These are phyloP conservation scores for Ailurus styani DNA, from an alignment of 2,113 vertebrate species.

Conservation along the genomic window DNA sequence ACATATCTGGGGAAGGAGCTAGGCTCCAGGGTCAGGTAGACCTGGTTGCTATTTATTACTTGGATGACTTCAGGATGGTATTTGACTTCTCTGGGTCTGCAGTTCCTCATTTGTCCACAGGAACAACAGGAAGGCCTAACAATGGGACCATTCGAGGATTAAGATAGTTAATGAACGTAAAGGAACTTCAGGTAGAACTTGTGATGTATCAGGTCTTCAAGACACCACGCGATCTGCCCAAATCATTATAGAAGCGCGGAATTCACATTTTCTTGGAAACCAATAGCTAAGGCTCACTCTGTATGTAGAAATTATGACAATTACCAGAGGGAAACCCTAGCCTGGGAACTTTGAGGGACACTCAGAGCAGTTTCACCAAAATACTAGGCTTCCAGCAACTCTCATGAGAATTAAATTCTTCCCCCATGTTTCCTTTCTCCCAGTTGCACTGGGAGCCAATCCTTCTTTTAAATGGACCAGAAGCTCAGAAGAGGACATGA, in stretches of 20 bases:
- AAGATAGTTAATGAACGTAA: neutral
- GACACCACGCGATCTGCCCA: no score
- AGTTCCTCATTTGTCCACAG: neutral
- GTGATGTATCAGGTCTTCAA: neutral
- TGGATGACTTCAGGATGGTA: neutral
- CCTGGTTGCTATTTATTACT: neutral
- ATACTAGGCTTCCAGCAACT: neutral
- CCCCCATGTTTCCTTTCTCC: neutral
- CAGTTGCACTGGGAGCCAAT: neutral
- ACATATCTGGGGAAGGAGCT: fast-evolving
- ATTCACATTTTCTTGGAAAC: neutral
- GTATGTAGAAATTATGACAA: neutral
- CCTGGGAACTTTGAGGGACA: neutral
- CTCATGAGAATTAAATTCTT: neutral
- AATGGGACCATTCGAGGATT: neutral
- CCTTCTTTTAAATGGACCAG: neutral
- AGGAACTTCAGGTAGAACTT: neutral
- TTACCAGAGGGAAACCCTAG: neutral
- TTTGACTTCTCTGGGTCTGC: neutral
- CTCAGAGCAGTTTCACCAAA: neutral
- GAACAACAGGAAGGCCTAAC: neutral
- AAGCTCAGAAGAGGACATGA: neutral
- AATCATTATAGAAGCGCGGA: neutral
- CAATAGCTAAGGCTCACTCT: neutral
- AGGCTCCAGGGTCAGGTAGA: neutral